A percentile compares a stretch with the other conserved stretches of the same genome.
Conservation (phyloP, 2,888 invertebrate species). For the Melanostoma mellinum region DNA sequence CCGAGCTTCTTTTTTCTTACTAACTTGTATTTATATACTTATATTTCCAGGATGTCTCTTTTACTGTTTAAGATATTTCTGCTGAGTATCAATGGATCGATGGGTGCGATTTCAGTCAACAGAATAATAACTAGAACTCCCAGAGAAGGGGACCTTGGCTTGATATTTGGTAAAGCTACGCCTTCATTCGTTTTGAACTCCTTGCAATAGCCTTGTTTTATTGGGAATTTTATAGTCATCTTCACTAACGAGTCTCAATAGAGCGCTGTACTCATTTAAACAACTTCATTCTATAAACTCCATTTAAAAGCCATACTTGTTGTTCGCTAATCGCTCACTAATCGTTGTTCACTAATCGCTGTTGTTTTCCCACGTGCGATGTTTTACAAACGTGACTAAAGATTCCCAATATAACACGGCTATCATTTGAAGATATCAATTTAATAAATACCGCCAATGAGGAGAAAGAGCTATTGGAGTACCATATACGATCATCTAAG, state of each 20-base stretch:
- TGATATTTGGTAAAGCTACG: slow-evolving; percentile 78
- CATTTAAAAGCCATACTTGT: no score
- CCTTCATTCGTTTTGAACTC: neutral
- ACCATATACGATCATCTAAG: slow-evolving; percentile 76
- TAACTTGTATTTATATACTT: neutral
- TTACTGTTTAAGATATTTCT: neutral
- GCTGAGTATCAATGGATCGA: no score
- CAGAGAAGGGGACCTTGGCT: slow-evolving; percentile 77
- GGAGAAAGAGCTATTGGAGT: slow-evolving; percentile 75
- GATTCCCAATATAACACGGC: neutral
- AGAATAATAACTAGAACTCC: slow-evolving; percentile 77
- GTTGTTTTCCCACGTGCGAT: no score
- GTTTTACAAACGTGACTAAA: no score
- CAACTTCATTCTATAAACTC: no score
- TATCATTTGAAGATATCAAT: slow-evolving; percentile 76
- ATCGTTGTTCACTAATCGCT: no score
- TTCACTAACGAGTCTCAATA: no score
- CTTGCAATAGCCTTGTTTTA: neutral
- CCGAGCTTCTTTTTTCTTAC: no score
- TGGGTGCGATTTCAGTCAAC: slow-evolving; percentile 53
- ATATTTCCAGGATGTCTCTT: slow-evolving; percentile 1
- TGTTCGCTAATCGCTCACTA: no score
- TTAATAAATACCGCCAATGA: slow-evolving; percentile 74
- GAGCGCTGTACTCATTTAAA: no score
- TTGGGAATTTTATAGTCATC: no score